Conservation (phyloP, 2,797 vertebrate species). For the Hippoglossus hippoglossus region DNA sequence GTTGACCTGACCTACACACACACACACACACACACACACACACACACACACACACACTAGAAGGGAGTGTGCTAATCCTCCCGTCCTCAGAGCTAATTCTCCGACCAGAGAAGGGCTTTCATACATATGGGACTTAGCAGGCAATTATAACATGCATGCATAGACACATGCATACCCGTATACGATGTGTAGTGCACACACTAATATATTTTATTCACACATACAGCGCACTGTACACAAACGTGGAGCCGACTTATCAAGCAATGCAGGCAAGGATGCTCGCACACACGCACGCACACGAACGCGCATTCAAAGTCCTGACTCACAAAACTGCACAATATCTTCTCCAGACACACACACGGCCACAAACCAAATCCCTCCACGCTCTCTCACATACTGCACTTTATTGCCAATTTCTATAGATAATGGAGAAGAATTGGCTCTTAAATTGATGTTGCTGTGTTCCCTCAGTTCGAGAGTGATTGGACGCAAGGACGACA, state of each 20-base stretch:
- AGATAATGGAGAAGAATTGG: conserved; percentile 68
- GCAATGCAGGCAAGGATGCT: not conserved
- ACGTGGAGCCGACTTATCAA: conserved; percentile 22
- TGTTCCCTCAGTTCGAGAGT: conserved; percentile 35
- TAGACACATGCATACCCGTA: conserved; percentile 9
- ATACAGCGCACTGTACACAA: conserved; percentile 3
- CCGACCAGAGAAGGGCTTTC: conserved; percentile 43
- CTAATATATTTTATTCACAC: conserved; percentile 16
- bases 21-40: conserved; percentile 17
- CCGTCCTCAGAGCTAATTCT: conserved; percentile 48
- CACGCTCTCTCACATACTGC: conserved; percentile 38
- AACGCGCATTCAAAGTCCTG: not conserved
- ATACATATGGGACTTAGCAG: conserved; percentile 39
- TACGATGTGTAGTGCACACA: not conserved
- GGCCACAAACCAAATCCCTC: conserved; percentile 43
- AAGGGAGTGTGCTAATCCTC: conserved; percentile 57
- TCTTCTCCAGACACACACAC: conserved; percentile 35
- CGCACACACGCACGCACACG: conserved; percentile 4
- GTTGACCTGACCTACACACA: conserved; percentile 29
- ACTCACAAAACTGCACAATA: conserved; percentile 14
- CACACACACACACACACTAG: conserved; percentile 17
- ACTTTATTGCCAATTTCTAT: conserved; percentile 72
- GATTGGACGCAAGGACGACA: conserved; percentile 33
- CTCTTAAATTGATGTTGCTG: conserved; percentile 61
- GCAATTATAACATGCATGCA: conserved; percentile 29